phyloP scores from a whole-genome alignment of 2,797 vertebrate genomes.

The Odontamblyopus lacepedii region DNA sequence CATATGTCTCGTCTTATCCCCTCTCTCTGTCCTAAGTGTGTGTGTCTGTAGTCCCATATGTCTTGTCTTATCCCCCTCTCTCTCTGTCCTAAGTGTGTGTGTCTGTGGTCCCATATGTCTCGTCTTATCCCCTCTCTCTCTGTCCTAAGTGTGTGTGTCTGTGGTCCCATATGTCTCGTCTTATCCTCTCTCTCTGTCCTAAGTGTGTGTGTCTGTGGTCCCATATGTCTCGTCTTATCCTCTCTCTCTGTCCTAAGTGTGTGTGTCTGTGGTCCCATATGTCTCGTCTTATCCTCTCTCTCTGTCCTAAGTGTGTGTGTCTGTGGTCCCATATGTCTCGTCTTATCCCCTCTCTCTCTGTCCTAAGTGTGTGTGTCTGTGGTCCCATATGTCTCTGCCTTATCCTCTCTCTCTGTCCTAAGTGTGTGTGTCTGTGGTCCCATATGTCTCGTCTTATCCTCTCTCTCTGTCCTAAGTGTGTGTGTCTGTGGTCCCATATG shows the following conservation, averaged over 20 bases:
- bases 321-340: constrained; percentile 37
- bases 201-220: too few species aligned
- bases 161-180: constrained; percentile 37
- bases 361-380: too few species aligned
- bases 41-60: too few species aligned
- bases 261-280: constrained; percentile 38
- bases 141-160: neutral
- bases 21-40: too few species aligned
- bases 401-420: neutral
- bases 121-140: neutral
- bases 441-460: constrained; percentile 33
- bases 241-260: neutral
- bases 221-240: too few species aligned
- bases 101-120: constrained; percentile 38
- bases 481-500: constrained; percentile 37
- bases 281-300: neutral
- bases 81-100: neutral
- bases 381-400: too few species aligned
- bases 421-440: neutral
- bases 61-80: neutral
- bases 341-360: too few species aligned
- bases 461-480: neutral
- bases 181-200: too few species aligned
- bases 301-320: neutral
- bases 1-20: constrained; percentile 32